phyloP scores from a whole-genome alignment of 1,140 invertebrate genomes.

The Caenorhabditis remanei region DNA sequence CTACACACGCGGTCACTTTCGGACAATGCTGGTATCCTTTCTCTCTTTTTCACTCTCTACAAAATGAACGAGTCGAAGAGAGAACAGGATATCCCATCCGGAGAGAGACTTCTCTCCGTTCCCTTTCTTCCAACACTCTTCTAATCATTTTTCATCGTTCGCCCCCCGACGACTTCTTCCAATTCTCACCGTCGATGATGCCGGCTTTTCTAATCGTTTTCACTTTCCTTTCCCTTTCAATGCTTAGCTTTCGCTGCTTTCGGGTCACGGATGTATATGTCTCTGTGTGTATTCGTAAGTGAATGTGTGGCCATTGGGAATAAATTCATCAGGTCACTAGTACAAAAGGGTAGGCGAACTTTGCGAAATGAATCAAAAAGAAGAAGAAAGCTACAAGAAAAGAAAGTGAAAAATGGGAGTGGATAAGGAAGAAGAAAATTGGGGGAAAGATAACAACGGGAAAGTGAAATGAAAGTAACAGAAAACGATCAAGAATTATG shows the following conservation, averaged over 20 bases:
- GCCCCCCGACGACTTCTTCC: not conserved
- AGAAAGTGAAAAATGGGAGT: conserved; percentile 46
- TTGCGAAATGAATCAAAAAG: conserved; percentile 31
- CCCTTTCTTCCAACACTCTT: conserved; percentile 7
- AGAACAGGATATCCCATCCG: conserved; percentile 48
- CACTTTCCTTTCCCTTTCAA: conserved; percentile 55
- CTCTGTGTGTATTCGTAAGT: not conserved
- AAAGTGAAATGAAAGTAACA: not conserved
- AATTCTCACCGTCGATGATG: conserved; percentile 10
- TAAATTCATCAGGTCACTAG: conserved; percentile 48
- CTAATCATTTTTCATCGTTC: conserved; percentile 47
- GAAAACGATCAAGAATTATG: not conserved
- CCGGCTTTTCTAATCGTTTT: conserved; percentile 52
- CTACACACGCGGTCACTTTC: conserved; percentile 34
- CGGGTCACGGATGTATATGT: conserved; percentile 49
- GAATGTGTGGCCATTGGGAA: not conserved
- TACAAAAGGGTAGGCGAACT: conserved; percentile 55
- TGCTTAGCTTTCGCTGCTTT: conserved; percentile 49
- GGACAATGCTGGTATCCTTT: conserved; percentile 40
- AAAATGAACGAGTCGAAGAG: conserved; percentile 33
- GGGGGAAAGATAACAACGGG: not conserved
- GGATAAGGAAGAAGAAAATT: not conserved
- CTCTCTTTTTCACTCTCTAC: conserved; percentile 20
- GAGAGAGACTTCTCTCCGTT: not conserved
- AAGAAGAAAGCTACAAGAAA: not conserved